Conservation (phyloP, 2,888 invertebrate species). For the Aporophyla nigra region DNA sequence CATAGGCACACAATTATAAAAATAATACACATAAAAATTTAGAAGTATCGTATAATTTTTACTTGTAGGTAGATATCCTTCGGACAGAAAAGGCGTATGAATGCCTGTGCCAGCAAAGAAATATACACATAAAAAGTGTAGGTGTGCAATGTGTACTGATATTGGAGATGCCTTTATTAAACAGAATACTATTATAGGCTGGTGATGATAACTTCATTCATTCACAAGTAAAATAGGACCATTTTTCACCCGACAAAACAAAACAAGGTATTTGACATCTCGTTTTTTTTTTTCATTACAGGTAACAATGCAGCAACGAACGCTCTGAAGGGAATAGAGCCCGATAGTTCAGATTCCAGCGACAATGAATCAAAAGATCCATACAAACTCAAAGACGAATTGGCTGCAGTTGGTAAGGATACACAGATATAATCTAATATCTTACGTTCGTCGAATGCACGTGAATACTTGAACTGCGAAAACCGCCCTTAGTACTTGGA, state of each 20-base stretch:
- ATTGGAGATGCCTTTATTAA: not conserved
- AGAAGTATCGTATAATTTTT: no score
- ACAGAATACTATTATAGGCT: not conserved
- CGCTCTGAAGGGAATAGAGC: slow-evolving; percentile 91
- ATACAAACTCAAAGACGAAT: slow-evolving; percentile 92
- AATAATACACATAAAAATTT: no score
- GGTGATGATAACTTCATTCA: not conserved
- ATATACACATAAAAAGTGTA: not conserved
- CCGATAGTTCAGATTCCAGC: slow-evolving; percentile 94
- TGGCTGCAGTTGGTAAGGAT: slow-evolving; percentile 92
- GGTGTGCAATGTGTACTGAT: no score
- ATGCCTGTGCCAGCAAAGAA: not conserved
- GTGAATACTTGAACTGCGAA: not conserved
- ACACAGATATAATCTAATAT: not conserved
- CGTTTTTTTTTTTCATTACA: slow-evolving; percentile 62
- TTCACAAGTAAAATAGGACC: not conserved
- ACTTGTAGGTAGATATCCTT: not conserved
- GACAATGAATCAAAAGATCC: slow-evolving; percentile 93
- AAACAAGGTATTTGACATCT: not conserved
- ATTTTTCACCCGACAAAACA: not conserved
- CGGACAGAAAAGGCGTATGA: not conserved
- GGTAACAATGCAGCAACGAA: slow-evolving; percentile 89
- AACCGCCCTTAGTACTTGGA: not conserved
- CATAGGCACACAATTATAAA: no score
- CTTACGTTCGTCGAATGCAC: not conserved